phyloP scores from a whole-genome alignment of 2,113 vertebrate species.

The Pteruthius melanotis region DNA sequence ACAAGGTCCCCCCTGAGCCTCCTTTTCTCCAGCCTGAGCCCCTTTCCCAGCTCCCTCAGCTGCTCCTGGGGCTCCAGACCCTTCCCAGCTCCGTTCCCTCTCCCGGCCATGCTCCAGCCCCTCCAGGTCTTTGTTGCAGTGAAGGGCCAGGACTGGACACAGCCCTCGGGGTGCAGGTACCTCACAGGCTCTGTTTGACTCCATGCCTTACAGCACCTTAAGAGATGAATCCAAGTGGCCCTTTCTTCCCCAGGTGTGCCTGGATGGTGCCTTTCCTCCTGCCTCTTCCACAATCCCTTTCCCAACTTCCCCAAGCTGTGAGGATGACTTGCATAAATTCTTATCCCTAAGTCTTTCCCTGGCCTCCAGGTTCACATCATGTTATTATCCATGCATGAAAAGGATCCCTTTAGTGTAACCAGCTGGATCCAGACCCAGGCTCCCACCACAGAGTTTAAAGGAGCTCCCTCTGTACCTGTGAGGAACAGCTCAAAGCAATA shows the following conservation, averaged over 20 bases:
- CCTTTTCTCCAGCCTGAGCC: background rate
- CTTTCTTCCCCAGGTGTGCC: background rate
- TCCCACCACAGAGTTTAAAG: background rate
- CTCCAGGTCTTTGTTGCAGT: background rate
- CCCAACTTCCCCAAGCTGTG: background rate
- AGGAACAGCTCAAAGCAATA: background rate
- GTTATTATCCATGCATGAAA: background rate
- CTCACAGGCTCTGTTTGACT: background rate
- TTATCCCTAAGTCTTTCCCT: background rate
- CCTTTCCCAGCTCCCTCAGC: background rate
- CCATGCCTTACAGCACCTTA: background rate
- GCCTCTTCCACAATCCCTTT: background rate
- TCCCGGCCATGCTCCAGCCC: background rate
- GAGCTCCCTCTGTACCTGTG: background rate
- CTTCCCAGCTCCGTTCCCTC: background rate
- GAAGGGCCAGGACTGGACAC: background rate
- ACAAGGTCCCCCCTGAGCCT: background rate
- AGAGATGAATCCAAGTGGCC: background rate
- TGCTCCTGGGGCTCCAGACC: background rate
- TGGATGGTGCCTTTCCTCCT: background rate
- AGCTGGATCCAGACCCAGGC: background rate
- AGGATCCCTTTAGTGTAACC: background rate
- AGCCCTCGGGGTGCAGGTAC: background rate
- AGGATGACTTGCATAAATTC: background rate
- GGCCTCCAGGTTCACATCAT: background rate